A percentile compares a stretch with the other conserved stretches of the same genome.
These are phyloP conservation scores for Dusona sp. DNA, from an alignment of 2,888 invertebrate genomes.

Conservation along the genomic window DNA sequence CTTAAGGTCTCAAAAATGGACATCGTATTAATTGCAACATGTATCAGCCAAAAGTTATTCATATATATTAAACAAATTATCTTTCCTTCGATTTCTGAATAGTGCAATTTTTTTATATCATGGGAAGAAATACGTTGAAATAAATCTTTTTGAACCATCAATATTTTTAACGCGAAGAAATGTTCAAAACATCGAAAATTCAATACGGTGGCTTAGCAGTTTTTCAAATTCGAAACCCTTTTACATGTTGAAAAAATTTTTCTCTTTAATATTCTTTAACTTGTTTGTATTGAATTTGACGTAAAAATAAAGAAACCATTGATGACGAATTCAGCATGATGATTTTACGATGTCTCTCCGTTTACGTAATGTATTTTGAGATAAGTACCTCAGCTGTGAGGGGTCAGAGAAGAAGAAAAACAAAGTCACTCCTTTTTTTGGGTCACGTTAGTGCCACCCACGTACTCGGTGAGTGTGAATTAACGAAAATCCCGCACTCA, in stretches of 20 bases:
- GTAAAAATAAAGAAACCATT: not conserved
- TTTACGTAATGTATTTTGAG: constrained; percentile 8
- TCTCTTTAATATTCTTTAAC: not conserved
- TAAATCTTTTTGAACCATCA: too few species aligned
- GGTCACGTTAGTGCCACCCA: constrained; percentile 42
- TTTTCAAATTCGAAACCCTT: not conserved
- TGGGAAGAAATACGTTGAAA: too few species aligned
- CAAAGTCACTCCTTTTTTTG: constrained; percentile 28
- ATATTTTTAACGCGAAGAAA: not conserved
- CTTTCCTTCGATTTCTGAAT: not conserved
- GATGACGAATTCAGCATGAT: constrained; percentile 9
- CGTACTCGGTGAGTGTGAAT: constrained; percentile 23
- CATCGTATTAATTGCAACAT: constrained; percentile 1
- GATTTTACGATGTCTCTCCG: constrained; percentile 5
- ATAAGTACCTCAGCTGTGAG: constrained; percentile 1
- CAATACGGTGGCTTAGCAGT: not conserved
- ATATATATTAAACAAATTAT: not conserved
- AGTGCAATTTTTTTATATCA: not conserved
- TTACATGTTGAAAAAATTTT: not conserved
- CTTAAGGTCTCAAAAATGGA: constrained; percentile 4
- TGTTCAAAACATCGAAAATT: not conserved
- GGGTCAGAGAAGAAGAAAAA: constrained; percentile 1
- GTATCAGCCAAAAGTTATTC: constrained; percentile 23
- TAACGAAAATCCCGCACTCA: constrained; percentile 50
- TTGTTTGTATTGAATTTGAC: not conserved